Base-by-base conservation (phyloP, 2,797 vertebrate genomes). In the Cyprinodon diabolis region DNA sequence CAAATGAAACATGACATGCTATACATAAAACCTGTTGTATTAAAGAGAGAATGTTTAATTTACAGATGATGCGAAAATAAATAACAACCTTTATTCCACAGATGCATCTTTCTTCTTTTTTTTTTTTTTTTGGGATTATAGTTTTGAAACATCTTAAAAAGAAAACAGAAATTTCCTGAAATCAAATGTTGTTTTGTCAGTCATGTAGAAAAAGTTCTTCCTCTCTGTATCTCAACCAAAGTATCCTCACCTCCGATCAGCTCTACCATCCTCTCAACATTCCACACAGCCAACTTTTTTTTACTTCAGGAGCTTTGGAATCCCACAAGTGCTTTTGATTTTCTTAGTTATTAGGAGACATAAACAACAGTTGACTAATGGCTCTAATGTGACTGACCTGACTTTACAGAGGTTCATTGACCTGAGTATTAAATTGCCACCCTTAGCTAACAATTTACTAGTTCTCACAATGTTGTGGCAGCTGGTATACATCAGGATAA, bases 101-200 rank as follows among this genome's bases (percentile, higher is more conserved):
- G 1, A 66, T 40, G 75, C 23, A 52, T 57, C 30, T 30, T 77
- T 55, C 57, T 69, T 76, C 19, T 21, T 70, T 37, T 58, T 23
- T 21, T 70, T 37, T 58, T 15, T 45, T 49, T 45, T 48, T 11
- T 12, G 3, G 30, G 68, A 71, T 69, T 47, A 30, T 30, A 56
- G 51, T 78, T 85, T 65, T 70, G 74, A 60, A 79, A 76, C 60
- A 82, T 66, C 76, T 30, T 30, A 77, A 69, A 69, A 54, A 52
- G 71, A 63, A 49, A 76, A 75, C 70, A 72, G 43, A 12, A 82
- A 88, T 91, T 93, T 91, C 79, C 83, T 89, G 83, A 79, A 77
- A 87, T 86, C 75, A 84, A 77, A 83, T 84, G 75, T 72, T 83
- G 81, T 68, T 65, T 45, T 81, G 71, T 77, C 83, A 67, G 74